Evolutionary conservation across 2,113 vertebrate species (phyloP), one percentile per base, ranked within the genome.

Genomic region (Nerophis lumbriciformis): DNA sequence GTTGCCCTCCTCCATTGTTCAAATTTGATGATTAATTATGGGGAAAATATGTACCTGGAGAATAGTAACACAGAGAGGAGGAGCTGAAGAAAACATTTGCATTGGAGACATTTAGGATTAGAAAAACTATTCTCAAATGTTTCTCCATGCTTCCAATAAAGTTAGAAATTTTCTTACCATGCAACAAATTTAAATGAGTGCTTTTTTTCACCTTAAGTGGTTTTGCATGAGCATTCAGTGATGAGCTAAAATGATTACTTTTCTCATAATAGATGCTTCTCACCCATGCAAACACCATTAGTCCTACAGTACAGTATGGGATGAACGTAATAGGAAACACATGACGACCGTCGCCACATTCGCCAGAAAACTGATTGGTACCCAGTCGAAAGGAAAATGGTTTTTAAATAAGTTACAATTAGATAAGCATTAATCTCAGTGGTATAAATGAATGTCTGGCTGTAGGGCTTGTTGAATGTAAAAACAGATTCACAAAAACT

Each of bases 361-460:
- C 72, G 77, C 67, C 81, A 53, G 83, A 48, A 89, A 89, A 88
- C 84, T 87, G 91, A 91, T 90, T 90, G 89, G 88, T 88, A 90
- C 84, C 87, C 87, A 88, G 88, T 90, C 71, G 71, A 84, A 90
- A 90, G 85, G 88, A 87, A 90, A 92, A 92, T 92, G 89, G 88
- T 90, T 91, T 91, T 91, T 91, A 92, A 92, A 92, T 92, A 90
- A 91, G 90, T 92, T 88, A 92, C 91, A 92, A 92, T 91, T 92
- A 91, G 90, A 92, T 91, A 86, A 90, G 88, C 89, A 92, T 92
- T 91, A 90, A 92, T 92, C 90, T 91, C 89, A 83, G 87, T 84
- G 84, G 89, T 91, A 88, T 85, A 90, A 92, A 91, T 90, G 90
- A 88, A 91, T 92, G 88, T 90, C 86, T 92, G 73, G 90, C 91